Conservation (phyloP, 2,113 vertebrate genomes). For the Podarcis raffonei region DNA sequence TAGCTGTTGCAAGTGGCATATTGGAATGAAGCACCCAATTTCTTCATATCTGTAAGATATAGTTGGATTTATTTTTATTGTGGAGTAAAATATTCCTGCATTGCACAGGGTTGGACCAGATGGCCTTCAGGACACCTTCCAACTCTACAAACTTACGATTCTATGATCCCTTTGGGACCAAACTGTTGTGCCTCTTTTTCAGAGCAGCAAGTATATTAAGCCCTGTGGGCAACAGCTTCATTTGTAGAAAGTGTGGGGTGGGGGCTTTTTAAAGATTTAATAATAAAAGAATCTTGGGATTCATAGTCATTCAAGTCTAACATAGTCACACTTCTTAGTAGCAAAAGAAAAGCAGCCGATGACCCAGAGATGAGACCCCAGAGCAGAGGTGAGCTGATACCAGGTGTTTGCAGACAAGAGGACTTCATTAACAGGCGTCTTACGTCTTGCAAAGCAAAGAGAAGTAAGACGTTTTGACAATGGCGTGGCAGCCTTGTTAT, state of each 20-base stretch:
- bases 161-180: too few relatives aligned
- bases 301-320: constrained; percentile 52
- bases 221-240: constrained; percentile 9
- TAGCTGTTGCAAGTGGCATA: too few relatives aligned
- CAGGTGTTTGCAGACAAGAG: not conserved
- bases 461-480: not conserved
- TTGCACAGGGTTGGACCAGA: too few relatives aligned
- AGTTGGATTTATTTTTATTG: too few relatives aligned
- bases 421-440: constrained; percentile 41
- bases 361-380: constrained; percentile 32
- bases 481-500: not conserved
- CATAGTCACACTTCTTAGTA: constrained; percentile 42
- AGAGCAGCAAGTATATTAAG: constrained; percentile 35
- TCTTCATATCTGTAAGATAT: too few relatives aligned
- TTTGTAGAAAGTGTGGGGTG: constrained; percentile 19
- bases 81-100: too few relatives aligned
- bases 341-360: constrained; percentile 19
- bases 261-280: not conserved
- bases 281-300: constrained; percentile 51
- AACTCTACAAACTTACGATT: too few relatives aligned
- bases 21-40: too few relatives aligned
- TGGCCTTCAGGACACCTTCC: too few relatives aligned
- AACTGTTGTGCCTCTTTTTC: not conserved
- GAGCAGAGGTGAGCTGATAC: not conserved
- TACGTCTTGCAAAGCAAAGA: constrained; percentile 17